Base-by-base conservation (phyloP, 1,140 invertebrate genomes). In the Goniozus legneri region DNA sequence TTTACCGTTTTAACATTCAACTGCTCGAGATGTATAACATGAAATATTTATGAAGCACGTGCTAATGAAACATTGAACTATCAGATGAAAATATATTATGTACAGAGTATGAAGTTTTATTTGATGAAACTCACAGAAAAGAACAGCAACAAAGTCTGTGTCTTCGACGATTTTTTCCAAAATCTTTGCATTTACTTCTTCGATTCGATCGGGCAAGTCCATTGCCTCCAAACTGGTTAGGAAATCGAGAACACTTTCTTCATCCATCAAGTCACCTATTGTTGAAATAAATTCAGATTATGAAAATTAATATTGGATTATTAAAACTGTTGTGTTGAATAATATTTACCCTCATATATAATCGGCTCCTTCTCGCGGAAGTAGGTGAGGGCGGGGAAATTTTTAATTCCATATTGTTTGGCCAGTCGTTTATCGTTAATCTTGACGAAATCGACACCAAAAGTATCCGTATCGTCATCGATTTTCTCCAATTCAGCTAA, bases 81-180 rank as follows among this genome's bases (percentile, higher is more conserved):
- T n/a, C n/a, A n/a, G n/a, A n/a, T n/a, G n/a, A n/a, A n/a, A n/a
- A n/a, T n/a, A n/a, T n/a, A n/a, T n/a, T n/a, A n/a, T n/a, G n/a
- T n/a, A n/a, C n/a, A n/a, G n/a, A n/a, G n/a, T n/a, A n/a, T n/a
- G n/a, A n/a, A n/a, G n/a, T n/a, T n/a, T n/a, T n/a, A n/a, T n/a
- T n/a, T n/a, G n/a, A n/a, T n/a, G n/a, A 21, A 47, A 92, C 92
- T 93, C 85, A 95, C 93, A 96, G 77, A 95, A 95, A 52, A 95
- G 80, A 54, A 95, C 92, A 34, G 92, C 93, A 50, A 96, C 89
- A 69, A 88, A 95, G 58, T 92, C 88, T 2, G 89, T 91, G 54
- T 95, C 91, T 75, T 94, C 89, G 48, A 96, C 88, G 58, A 95
- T 91, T 77, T 95, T 95, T 32, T 84, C 80, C 47, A 96, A 78